Base-by-base conservation (phyloP, 2,888 invertebrate species). In the Campopleginae sp. region DNA sequence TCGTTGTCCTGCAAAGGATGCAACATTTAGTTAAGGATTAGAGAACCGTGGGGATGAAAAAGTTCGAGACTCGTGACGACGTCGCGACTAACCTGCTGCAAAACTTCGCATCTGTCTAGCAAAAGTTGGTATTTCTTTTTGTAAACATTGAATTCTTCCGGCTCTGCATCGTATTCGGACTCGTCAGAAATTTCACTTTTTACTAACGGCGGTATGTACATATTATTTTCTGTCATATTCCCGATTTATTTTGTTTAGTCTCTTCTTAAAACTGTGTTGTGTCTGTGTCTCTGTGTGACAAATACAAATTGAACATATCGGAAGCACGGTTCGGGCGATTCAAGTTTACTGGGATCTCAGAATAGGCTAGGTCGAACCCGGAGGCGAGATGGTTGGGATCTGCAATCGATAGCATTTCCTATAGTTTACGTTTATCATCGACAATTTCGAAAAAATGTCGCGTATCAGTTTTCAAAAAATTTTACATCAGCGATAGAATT, bases 111-210 rank as follows among this genome's bases (percentile, higher is more conserved):
- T 95, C 96, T 95, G 92, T 96, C 96, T 87, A 96, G 93, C 82
- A 97, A 94, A 89, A 96, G 94, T 93, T 96, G 96, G 93, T 96
- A 97, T 94, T 97, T 97, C 92, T 96, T 95, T 90, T 96, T 96
- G 92, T 96, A 96, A 92, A 96, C 94, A 92, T 96, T 96, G 88
- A 96, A 95, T 91, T 96, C 96, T 87, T 94, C 94, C 44, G 93
- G 94, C 82, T 95, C 94, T 44, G 94, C 94, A 87, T 95, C 95
- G 87, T 95, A 95, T 89, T 95, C 95, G 12, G 95, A 95, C 86
- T 95, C 95, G 91, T 95, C 95, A 65, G 95, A 95, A 95, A 95
- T 95, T 75, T 86, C 88, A 70, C 68, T 82, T 31, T 84, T 87
- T 17, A 66, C 58, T 46, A 80, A 77, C 10, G 82, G 38, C 46